Evolutionary conservation across 92 coral and sea anemone genomes (phyloP), one percentile per base, ranked within the genome.

Genomic region (Phenganax subtilis): DNA sequence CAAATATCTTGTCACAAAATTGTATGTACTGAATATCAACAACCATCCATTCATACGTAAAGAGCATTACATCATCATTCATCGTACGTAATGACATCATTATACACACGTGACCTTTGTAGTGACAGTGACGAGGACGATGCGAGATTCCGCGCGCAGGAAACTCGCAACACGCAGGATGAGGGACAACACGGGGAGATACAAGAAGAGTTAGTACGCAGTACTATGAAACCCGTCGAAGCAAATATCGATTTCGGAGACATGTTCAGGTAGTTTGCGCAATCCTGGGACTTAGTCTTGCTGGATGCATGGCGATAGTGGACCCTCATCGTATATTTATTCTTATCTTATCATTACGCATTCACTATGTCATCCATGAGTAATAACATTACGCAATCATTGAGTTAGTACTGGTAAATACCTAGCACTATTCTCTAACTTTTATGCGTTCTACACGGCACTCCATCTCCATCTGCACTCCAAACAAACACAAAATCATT

Each of bases 81-180:
- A 37, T 37, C 47, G 47, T 37, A 37, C 47, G 47, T 37, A 37
- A 37, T 37, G 47, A 37, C 47, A 37, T 37, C 47, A 5, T 37
- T 37, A 37, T 37, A 37, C 31, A 63, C 83, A 79, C 83, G 27
- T 79, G 74, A 65, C 74, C 83, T 79, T 79, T 79, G 57, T 62
- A 79, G 83, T 64, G 62, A 64, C 62, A 79, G 74, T 79, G 83
- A 79, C 31, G 83, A 79, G 30, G 83, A 79, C 15, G 83, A 79
- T 31, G 81, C 70, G 69, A 69, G 67, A 52, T 76, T 59, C 56
- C 25, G 20, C 37, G 20, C 60, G 60, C 63, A 20, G 25, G 81
- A 76, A 64, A 44, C 83, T 54, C 83, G 83, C 83, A 37, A 44
- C 71, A 69, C 58, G 55, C 72, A 64, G 53, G 63, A 16, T 73